Evolutionary conservation across 2,888 invertebrate genomes (phyloP).

Genomic region (Cylindroiulus punctatus): DNA sequence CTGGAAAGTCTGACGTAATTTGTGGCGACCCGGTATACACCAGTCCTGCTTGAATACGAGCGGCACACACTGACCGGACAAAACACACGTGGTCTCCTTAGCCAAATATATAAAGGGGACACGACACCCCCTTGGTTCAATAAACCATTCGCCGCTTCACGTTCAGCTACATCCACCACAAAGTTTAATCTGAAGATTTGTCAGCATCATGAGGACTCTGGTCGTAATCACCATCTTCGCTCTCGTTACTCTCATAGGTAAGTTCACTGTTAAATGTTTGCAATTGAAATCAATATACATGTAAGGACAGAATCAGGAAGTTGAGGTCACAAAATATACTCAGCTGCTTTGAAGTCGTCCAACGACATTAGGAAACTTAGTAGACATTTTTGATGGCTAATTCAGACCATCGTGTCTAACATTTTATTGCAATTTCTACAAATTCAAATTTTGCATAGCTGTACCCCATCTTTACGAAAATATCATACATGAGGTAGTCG

Average conservation of each 20-base stretch:
- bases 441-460: too few relatives aligned
- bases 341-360: too few relatives aligned
- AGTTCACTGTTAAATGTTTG: neutral
- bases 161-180: neutral
- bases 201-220: conserved; percentile 11
- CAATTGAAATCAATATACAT: too few relatives aligned
- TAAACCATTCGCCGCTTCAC: conserved; percentile 16
- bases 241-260: neutral
- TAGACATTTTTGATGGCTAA: too few relatives aligned
- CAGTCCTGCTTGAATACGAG: neutral
- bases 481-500: too few relatives aligned
- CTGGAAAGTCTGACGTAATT: neutral
- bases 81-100: conserved; percentile 25
- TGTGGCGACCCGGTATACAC: conserved; percentile 32
- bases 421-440: too few relatives aligned
- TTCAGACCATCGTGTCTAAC: too few relatives aligned
- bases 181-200: neutral
- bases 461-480: too few relatives aligned
- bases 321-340: too few relatives aligned
- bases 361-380: too few relatives aligned
- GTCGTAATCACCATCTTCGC: conserved; percentile 8
- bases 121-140: conserved; percentile 20
- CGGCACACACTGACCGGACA: neutral
- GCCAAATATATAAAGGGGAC: conserved; percentile 32
- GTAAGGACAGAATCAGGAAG: too few relatives aligned